A percentile compares a stretch with the other conserved stretches of the same genome.
Evolutionary conservation across 2,797 vertebrate species (phyloP).

Genomic region (Craterocephalus amniculus): DNA sequence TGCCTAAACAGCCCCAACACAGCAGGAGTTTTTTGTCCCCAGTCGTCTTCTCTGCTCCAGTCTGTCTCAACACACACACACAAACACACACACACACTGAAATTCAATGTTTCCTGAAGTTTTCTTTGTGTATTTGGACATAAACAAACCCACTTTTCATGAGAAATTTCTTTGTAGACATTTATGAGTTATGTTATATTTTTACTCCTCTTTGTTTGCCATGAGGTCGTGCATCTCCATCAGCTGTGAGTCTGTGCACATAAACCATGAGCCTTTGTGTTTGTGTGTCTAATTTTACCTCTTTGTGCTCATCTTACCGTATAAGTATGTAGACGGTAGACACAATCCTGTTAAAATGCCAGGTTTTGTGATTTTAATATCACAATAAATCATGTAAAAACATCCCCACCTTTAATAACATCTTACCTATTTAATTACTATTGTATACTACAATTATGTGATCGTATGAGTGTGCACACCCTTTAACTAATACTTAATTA

Average conservation of each 20-base stretch:
- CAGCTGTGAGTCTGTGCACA: slow-evolving; percentile 2
- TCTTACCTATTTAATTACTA: too few species aligned
- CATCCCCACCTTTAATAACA: too few species aligned
- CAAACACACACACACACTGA: slow-evolving; percentile 7
- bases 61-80: slow-evolving; percentile 31
- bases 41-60: slow-evolving; percentile 23
- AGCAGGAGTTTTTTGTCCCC: slow-evolving; percentile 16
- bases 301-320: slow-evolving; percentile 7
- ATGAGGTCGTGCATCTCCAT: slow-evolving; percentile 15
- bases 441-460: too few species aligned
- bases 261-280: slow-evolving; percentile 8
- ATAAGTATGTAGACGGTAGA: background rate
- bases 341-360: too few species aligned
- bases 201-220: slow-evolving; percentile 10
- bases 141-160: slow-evolving; percentile 20
- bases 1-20: slow-evolving; percentile 30
- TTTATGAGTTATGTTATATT: slow-evolving; percentile 32
- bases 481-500: too few species aligned
- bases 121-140: slow-evolving; percentile 20
- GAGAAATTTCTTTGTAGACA: slow-evolving; percentile 14
- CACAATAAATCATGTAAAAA: too few species aligned
- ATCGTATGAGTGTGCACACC: too few species aligned
- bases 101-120: slow-evolving; percentile 13
- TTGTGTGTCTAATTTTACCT: background rate
- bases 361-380: too few species aligned